Evolutionary conservation across 2,888 invertebrate species (phyloP), one percentile per base, ranked within the genome.

Genomic region (Celastrina argiolus): DNA sequence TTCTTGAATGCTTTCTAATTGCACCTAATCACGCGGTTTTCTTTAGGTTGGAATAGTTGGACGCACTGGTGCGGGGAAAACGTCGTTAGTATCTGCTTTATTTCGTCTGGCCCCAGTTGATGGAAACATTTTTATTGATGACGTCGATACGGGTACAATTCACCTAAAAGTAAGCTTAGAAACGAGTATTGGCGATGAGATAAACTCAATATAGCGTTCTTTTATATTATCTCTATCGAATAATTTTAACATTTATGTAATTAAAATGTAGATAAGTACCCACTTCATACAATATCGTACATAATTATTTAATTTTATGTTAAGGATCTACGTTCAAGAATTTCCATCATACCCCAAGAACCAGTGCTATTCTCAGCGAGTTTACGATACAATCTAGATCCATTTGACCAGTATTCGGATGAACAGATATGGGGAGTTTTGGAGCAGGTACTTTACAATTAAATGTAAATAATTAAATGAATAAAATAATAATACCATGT

Each of bases 41-140:
- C n/a, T n/a, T n/a, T n/a, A 95, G 93, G 91, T 96, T 22, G 96
- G 96, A 5, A 94, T 96, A 12, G 95, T 96, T 2, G 96, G 97
- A 0, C 85, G 97, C 73, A 97, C 97, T 0, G 97, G 97, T 0
- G 96, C 97, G 1, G 97, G 96, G 16, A 96, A 96, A 80, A 94
- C 95, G 0, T 95, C 95, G 0, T 83, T 95, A 63, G 94, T 96
- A 74, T 92, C 95, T 0, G 95, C 95, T 1, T 83, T 97, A 22
- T 97, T 97, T 82, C 93, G 96, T 61, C 81, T 97, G 64, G 92
- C 94, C 34, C 92, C 94, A 59, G 79, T 94, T 42, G 92, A 93
- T 26, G 97, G 97, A 1, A 84, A 83, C 12, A 93, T 97, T 42
- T 78, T 88, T 66, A 95, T 97, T 67, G 97, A 97, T 75, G 94